A percentile compares a stretch with the other conserved stretches of the same genome.
phyloP scores from a whole-genome alignment of 2,888 invertebrate species.

The Sarcophaga subvicina region DNA sequence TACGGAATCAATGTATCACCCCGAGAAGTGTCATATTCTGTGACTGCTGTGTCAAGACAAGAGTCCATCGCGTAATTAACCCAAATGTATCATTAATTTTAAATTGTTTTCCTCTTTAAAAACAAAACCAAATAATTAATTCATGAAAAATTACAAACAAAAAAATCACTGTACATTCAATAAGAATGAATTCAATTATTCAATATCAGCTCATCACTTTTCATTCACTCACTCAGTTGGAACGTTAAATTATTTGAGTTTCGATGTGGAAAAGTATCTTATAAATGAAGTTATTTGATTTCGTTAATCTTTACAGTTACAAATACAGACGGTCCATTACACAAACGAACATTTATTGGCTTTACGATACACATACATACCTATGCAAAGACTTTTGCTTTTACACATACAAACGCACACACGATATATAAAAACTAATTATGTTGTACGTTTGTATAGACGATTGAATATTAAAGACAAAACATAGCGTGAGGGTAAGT shows the following conservation, averaged over 20 bases:
- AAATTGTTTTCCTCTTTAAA: too few relatives aligned
- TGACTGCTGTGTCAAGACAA: too few relatives aligned
- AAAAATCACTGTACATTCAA: not conserved
- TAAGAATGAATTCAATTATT: not conserved
- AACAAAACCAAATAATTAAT: too few relatives aligned
- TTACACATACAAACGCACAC: not conserved
- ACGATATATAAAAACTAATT: not conserved
- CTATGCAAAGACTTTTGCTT: not conserved
- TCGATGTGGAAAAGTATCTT: conserved; percentile 7
- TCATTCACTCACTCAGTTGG: not conserved
- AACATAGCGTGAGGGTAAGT: not conserved
- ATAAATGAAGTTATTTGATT: conserved; percentile 23
- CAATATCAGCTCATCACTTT: not conserved
- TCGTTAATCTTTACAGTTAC: not conserved
- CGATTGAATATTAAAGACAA: too few relatives aligned
- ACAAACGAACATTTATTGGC: conserved; percentile 21
- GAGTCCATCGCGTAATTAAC: too few relatives aligned
- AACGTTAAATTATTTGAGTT: conserved; percentile 16
- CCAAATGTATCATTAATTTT: too few relatives aligned
- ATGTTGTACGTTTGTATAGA: not conserved
- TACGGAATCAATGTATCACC: too few relatives aligned
- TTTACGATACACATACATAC: not conserved
- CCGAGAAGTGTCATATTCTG: too few relatives aligned
- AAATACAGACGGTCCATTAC: conserved; percentile 13
- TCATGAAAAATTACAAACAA: too few relatives aligned